A percentile compares a stretch with the other conserved stretches of the same genome.
phyloP scores from a whole-genome alignment of 2,797 vertebrate genomes.

The Clarias pachynema region DNA sequence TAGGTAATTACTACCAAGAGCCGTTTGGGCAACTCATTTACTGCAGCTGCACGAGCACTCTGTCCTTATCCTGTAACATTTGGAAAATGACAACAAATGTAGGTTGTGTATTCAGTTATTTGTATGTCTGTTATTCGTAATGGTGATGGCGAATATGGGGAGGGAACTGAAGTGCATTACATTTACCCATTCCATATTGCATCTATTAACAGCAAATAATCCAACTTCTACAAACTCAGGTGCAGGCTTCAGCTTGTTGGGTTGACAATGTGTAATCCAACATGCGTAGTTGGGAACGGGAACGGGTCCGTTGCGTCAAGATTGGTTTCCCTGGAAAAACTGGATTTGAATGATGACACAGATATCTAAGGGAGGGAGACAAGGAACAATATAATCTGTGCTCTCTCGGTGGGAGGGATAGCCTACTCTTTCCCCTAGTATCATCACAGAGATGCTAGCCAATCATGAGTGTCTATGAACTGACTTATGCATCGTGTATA shows the following conservation, averaged over 20 bases:
- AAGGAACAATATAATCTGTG: not conserved
- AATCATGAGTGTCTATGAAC: too few relatives aligned
- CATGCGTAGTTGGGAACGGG: too few relatives aligned
- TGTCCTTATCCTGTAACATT: conserved; percentile 58
- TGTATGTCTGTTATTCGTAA: conserved; percentile 21
- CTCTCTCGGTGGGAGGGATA: not conserved
- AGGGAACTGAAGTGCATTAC: not conserved
- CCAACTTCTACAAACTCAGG: not conserved
- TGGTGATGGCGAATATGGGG: not conserved
- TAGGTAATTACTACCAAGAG: conserved; percentile 97
- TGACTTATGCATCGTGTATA: not conserved
- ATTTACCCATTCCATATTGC: conserved; percentile 10
- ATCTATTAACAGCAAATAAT: not conserved
- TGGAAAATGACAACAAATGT: conserved; percentile 48
- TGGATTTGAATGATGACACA: not conserved
- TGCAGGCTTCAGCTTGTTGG: not conserved
- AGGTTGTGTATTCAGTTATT: conserved; percentile 37
- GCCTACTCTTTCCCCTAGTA: not conserved
- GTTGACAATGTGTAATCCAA: not conserved
- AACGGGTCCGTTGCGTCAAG: too few relatives aligned
- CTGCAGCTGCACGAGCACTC: conserved; percentile 75
- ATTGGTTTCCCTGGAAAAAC: not conserved
- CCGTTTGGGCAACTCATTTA: conserved; percentile 91
- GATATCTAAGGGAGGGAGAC: not conserved
- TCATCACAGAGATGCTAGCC: not conserved